A percentile compares a stretch with the other conserved stretches of the same genome.
These are phyloP conservation scores for Rhopilema esculentum DNA, from an alignment of 30 jellyfish, hydroid and myxozoan species.

Conservation along the genomic window DNA sequence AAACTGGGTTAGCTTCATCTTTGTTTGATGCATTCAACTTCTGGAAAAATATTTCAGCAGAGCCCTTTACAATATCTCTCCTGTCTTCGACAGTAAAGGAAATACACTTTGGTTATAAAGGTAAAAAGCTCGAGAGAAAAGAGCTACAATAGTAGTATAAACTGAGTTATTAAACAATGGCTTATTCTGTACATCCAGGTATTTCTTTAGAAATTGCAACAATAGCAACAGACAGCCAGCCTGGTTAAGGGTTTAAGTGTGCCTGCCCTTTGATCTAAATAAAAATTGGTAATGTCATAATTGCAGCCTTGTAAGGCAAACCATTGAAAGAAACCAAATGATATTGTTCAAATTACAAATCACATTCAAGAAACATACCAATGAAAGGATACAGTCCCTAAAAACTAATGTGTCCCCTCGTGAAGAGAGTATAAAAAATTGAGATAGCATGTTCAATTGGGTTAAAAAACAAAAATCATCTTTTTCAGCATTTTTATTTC, in stretches of 20 bases:
- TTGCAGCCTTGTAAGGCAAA: too few species aligned
- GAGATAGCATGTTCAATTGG: constrained; percentile 75
- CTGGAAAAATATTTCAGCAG: constrained; percentile 91
- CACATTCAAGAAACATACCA: neutral
- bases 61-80: constrained; percentile 84
- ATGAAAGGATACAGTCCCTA: constrained; percentile 84
- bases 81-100: constrained; percentile 53
- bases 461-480: too few species aligned
- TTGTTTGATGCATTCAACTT: constrained; percentile 43
- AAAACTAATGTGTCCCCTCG: constrained; percentile 91
- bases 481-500: neutral
- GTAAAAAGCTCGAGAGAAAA: neutral
- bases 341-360: too few species aligned
- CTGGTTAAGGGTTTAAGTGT: too few species aligned
- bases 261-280: too few species aligned
- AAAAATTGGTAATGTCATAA: too few species aligned
- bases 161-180: neutral
- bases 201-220: too few species aligned
- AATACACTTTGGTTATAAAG: neutral
- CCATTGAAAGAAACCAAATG: too few species aligned
- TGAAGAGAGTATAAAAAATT: constrained; percentile 82
- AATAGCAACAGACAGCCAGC: too few species aligned
- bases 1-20: constrained; percentile 68
- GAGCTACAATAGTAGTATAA: neutral
- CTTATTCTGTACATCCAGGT: too few species aligned